Percentiles rank a stretch among this genome's conserved stretches.
Evolutionary conservation across 2,113 vertebrate species (phyloP).

Genomic region (Rissa tridactyla): DNA sequence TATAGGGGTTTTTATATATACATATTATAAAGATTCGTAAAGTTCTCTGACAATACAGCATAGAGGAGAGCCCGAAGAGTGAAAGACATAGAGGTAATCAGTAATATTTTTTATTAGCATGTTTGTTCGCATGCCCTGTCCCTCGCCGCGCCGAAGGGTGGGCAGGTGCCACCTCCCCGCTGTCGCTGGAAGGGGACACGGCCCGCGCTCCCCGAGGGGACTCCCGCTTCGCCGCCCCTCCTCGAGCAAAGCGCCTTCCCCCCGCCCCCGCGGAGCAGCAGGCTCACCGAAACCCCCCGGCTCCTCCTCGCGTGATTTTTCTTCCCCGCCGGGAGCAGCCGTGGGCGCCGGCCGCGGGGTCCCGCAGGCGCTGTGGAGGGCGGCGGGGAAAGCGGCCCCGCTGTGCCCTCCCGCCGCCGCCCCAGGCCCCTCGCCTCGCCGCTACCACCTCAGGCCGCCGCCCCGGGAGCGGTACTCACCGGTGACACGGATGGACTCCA

Average conservation of each 20-base stretch:
- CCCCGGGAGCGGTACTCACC: conserved; percentile 64
- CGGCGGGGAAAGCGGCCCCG: background rate
- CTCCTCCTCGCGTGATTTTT: background rate
- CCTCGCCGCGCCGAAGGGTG: background rate
- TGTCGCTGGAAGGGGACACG: background rate
- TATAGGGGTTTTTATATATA: background rate
- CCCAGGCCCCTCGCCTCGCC: background rate
- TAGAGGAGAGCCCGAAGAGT: background rate
- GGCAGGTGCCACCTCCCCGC: background rate
- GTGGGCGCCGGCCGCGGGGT: background rate
- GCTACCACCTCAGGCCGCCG: background rate
- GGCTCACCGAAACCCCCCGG: background rate
- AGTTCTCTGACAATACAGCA: background rate
- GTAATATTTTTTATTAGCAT: accelerated
- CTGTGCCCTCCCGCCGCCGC: background rate
- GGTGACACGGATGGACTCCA: conserved; percentile 80
- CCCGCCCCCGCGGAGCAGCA: background rate
- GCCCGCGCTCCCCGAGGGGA: background rate
- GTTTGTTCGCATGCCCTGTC: accelerated
- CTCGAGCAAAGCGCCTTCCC: background rate
- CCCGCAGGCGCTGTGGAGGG: background rate
- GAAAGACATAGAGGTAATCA: accelerated
- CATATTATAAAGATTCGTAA: accelerated
- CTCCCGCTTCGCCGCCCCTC: background rate
- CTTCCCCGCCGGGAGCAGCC: no score